phyloP scores from a whole-genome alignment of 2,888 invertebrate species.

The Sinodicranocentrus sp. region DNA sequence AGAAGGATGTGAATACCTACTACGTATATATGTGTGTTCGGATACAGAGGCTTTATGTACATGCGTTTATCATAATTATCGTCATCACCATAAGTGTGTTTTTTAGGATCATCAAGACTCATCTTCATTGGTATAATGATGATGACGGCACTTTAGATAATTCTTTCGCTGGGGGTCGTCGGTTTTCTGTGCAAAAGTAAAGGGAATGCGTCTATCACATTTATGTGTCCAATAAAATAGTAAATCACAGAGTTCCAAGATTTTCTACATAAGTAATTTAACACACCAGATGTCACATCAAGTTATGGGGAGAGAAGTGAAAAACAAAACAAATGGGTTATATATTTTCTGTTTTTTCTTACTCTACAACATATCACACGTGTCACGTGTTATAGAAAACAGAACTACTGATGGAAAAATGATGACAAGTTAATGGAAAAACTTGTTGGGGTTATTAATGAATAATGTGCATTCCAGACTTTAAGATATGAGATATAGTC shows the following conservation, averaged over 20 bases:
- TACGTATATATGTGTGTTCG: not conserved
- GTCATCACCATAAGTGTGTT: slow-evolving; percentile 27
- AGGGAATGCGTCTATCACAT: slow-evolving; percentile 1
- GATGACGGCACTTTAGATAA: slow-evolving; percentile 21
- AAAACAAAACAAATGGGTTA: too few species aligned
- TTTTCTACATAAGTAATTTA: too few species aligned
- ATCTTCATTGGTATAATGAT: slow-evolving; percentile 26
- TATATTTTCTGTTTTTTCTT: too few species aligned
- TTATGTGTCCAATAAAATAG: slow-evolving; percentile 1
- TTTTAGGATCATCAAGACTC: slow-evolving; percentile 19
- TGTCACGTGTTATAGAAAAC: too few species aligned
- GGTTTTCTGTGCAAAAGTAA: not conserved
- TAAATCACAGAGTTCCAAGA: not conserved
- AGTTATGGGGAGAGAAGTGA: too few species aligned
- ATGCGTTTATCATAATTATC: slow-evolving; percentile 3
- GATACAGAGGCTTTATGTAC: not conserved
- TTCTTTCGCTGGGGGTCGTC: not conserved
- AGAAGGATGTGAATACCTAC: not conserved
- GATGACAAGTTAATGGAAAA: slow-evolving; percentile 25
- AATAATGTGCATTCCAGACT: not conserved
- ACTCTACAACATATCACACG: too few species aligned
- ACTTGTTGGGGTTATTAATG: slow-evolving; percentile 12
- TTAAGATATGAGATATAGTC: too few species aligned
- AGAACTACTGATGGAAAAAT: slow-evolving; percentile 3
- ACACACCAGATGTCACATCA: too few species aligned